These are phyloP conservation scores for Podilymbus podiceps DNA, from an alignment of 2,113 vertebrate species.

Conservation along the genomic window DNA sequence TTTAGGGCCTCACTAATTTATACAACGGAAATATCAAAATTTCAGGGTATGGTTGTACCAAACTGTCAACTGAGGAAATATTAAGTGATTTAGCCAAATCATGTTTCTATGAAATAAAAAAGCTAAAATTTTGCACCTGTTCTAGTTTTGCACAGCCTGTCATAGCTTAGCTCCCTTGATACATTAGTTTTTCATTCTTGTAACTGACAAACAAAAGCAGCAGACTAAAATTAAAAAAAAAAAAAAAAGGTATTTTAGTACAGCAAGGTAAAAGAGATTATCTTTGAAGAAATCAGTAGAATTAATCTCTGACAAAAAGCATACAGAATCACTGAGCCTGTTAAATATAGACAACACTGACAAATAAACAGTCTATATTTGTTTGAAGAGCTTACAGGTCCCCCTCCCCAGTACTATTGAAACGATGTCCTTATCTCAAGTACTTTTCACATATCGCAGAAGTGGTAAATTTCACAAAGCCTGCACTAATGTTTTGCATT, in stretches of 20 bases:
- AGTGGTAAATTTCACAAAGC: constrained; percentile 81
- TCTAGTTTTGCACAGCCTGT: neutral
- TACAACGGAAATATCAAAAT: neutral
- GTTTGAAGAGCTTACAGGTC: constrained; percentile 72
- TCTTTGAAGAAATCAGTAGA: constrained; percentile 52
- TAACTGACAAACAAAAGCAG: neutral
- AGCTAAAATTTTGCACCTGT: neutral
- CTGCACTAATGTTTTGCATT: constrained; percentile 78
- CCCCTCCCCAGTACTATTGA: constrained; percentile 65
- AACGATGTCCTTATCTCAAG: constrained; percentile 84
- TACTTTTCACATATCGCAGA: constrained; percentile 78
- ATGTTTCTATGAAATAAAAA: neutral
- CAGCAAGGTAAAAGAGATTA: neutral
- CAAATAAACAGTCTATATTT: constrained; percentile 74
- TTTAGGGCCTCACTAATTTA: neutral
- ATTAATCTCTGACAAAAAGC: constrained; percentile 55
- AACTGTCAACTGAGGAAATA: neutral
- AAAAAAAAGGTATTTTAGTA: neutral
- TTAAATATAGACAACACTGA: constrained; percentile 69
- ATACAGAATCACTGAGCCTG: constrained; percentile 62
- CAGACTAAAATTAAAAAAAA: neutral
- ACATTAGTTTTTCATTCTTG: neutral
- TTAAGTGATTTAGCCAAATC: neutral
- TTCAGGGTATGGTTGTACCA: neutral
- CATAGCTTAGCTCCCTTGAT: neutral